phyloP scores from a whole-genome alignment of 2,797 vertebrate species.

The Balearica regulorum region DNA sequence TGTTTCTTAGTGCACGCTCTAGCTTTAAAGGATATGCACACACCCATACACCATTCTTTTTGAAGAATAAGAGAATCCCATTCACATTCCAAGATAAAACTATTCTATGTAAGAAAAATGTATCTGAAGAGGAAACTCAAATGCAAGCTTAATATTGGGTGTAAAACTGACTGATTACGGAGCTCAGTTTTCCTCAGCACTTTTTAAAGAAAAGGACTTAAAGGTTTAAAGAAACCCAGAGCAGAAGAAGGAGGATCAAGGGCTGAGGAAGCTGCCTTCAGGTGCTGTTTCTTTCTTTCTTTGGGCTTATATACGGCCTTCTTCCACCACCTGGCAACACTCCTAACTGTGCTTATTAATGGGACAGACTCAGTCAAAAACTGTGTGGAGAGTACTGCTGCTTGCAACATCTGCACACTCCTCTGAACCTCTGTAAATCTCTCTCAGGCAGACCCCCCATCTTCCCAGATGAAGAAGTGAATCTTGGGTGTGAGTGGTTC shows the following conservation, averaged over 20 bases:
- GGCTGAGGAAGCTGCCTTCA: background rate
- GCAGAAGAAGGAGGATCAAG: background rate
- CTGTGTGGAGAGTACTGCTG: background rate
- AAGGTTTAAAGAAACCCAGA: background rate
- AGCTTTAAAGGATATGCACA: background rate
- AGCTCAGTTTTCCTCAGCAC: background rate
- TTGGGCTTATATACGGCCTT: background rate
- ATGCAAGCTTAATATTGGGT: background rate
- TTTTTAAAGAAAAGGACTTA: background rate
- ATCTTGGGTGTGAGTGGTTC: fast-evolving
- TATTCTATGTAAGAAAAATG: background rate
- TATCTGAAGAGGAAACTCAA: background rate
- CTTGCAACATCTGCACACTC: background rate
- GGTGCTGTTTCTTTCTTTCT: background rate
- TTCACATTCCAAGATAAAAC: background rate
- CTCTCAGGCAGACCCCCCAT: fast-evolving
- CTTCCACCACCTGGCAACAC: background rate
- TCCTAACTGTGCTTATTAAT: background rate
- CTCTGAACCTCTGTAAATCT: background rate
- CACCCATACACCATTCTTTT: background rate
- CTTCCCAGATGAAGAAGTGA: background rate
- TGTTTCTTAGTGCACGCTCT: background rate
- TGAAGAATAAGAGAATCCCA: background rate
- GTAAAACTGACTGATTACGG: background rate
- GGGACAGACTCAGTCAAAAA: background rate